Evolutionary conservation across 1,140 invertebrate species (phyloP), one percentile per base, ranked within the genome.

Genomic region (Frieseomelitta varia): DNA sequence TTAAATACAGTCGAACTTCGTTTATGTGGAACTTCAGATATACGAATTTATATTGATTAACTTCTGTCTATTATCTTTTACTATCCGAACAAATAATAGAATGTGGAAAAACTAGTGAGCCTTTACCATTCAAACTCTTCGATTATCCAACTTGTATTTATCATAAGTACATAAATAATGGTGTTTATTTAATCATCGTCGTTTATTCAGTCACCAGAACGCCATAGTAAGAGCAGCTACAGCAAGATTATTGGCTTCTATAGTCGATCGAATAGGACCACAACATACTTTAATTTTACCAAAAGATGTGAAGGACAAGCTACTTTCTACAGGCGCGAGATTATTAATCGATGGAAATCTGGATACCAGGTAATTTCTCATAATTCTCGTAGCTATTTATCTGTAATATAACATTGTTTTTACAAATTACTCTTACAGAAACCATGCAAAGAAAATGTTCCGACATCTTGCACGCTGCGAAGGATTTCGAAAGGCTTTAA

Each of bases 311-410:
- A 96, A 97, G 39, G 98, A 98, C 85, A 96, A 97, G 88, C 95
- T 99, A 61, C 94, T 99, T 56, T 95, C 97, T 34, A 96, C 97
- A 1, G 97, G 97, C 6, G 97, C 98, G 1, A 97, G 97, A 90
- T 96, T 99, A 82, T 93, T 98, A 1, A 97, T 97, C 14, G 99
- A 99, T 93, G 97, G 98, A 21, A 98, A 97, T 92, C 95, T 98
- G 30, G 97, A 98, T 86, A 97, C 98, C 1, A 97, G 99, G 95
- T 97, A 87, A 94, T 19, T 63, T 39, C 69, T 27, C 53, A 19
- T 6, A 47, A 55, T 24, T 56, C 15, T 12, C 39, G 14, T n/a
- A n/a, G 14, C 24, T 39, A 17, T 14, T 2, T 19, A 34, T 24
- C 21, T 72, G 47, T 17, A 8, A 47, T 47, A 15, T 17, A 24